phyloP scores from a whole-genome alignment of 1,140 invertebrate genomes.

The Drosophila pandora region DNA sequence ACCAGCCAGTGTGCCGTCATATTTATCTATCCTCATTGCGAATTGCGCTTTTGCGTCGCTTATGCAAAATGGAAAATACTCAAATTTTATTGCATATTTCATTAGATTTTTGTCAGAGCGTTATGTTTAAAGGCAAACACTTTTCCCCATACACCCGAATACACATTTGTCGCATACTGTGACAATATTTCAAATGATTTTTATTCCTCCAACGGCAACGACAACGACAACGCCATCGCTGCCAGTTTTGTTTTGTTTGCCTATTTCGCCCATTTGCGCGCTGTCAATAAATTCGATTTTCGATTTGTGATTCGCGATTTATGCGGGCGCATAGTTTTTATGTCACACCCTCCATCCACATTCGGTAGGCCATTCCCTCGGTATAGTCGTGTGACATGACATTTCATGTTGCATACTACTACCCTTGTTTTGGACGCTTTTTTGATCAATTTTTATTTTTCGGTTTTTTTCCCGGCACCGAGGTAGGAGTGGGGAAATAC shows the following conservation, averaged over 20 bases:
- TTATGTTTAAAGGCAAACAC: conserved; percentile 70
- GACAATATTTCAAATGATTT: conserved; percentile 52
- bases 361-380: neutral
- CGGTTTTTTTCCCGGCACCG: neutral
- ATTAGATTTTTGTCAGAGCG: conserved; percentile 73
- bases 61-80: conserved; percentile 70
- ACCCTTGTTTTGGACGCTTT: conserved; percentile 26
- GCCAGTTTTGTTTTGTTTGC: conserved; percentile 54
- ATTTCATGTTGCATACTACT: conserved; percentile 38
- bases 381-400: conserved; percentile 43
- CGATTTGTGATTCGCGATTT: conserved; percentile 70
- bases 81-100: conserved; percentile 81
- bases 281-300: conserved; percentile 81
- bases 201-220: conserved; percentile 47
- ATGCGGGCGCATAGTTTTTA: conserved; percentile 60
- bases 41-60: conserved; percentile 64
- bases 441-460: neutral
- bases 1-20: neutral
- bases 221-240: neutral
- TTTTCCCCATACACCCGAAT: conserved; percentile 7
- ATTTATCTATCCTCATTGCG: conserved; percentile 63
- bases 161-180: conserved; percentile 21
- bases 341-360: conserved; percentile 12
- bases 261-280: conserved; percentile 67
- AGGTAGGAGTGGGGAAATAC: conserved; percentile 14